Conservation (phyloP, 2,888 invertebrate genomes). For the Philhelius pedissequus region DNA sequence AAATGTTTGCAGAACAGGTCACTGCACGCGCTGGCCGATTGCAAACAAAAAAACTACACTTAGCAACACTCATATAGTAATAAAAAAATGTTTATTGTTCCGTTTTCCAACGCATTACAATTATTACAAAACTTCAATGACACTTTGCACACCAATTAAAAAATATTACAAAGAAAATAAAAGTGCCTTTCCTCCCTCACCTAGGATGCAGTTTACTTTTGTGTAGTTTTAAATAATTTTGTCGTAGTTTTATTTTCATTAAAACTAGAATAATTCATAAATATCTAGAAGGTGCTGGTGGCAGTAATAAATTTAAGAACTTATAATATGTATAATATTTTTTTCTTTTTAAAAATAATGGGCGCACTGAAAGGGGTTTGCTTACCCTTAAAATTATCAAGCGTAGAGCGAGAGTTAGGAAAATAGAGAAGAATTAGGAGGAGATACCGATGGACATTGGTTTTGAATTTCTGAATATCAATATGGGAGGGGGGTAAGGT, state of each 20-base stretch:
- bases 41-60: not conserved
- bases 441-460: too few species aligned
- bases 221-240: not conserved
- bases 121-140: slow-evolving; percentile 1
- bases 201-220: not conserved
- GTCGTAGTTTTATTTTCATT: not conserved
- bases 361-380: too few species aligned
- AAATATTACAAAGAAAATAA: not conserved
- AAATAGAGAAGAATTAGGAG: too few species aligned
- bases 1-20: not conserved
- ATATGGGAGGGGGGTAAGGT: too few species aligned
- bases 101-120: not conserved
- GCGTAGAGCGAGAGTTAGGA: too few species aligned
- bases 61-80: not conserved
- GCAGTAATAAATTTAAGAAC: too few species aligned
- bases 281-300: not conserved
- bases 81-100: not conserved
- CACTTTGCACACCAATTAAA: slow-evolving; percentile 13
- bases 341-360: too few species aligned
- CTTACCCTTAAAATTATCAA: too few species aligned
- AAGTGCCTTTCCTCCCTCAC: not conserved
- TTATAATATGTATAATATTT: too few species aligned
- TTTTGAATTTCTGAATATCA: too few species aligned
- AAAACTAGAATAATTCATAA: slow-evolving; percentile 22
- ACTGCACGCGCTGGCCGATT: not conserved